Conservation (phyloP, 2,113 vertebrate species). For the Delphinus delphis region DNA sequence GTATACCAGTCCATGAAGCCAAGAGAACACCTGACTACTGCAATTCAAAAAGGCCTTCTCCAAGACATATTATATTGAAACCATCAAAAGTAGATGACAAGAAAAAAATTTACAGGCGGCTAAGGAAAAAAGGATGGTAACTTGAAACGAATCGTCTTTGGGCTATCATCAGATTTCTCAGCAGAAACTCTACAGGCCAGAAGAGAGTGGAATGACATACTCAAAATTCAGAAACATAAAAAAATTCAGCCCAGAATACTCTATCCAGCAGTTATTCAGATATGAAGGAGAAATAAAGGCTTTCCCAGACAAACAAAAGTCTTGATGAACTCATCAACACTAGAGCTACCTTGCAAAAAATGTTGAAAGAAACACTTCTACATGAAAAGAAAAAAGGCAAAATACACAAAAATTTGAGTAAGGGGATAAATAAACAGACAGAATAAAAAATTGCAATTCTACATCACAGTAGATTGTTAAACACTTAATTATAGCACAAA, state of each 20-base stretch:
- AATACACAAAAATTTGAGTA: background rate
- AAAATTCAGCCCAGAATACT: no score
- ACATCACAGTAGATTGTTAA: no score
- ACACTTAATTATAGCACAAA: background rate
- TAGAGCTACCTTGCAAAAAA: background rate
- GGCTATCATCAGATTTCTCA: no score
- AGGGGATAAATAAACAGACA: background rate
- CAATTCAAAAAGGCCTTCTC: background rate
- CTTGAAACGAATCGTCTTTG: no score
- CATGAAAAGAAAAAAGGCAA: background rate
- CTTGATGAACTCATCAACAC: background rate
- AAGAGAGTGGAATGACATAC: no score
- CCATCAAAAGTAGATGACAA: no score
- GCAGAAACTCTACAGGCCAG: no score
- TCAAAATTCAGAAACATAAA: no score
- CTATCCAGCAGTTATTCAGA: no score
- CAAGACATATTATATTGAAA: no score
- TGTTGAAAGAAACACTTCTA: background rate
- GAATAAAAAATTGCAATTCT: background rate
- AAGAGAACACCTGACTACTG: background rate
- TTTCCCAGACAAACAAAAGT: background rate
- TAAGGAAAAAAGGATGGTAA: no score
- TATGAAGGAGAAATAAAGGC: background rate
- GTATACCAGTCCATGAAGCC: background rate
- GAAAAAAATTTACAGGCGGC: no score